These are phyloP conservation scores for Rhabdomys dilectus DNA, from an alignment of 2,113 vertebrate species.

Conservation along the genomic window DNA sequence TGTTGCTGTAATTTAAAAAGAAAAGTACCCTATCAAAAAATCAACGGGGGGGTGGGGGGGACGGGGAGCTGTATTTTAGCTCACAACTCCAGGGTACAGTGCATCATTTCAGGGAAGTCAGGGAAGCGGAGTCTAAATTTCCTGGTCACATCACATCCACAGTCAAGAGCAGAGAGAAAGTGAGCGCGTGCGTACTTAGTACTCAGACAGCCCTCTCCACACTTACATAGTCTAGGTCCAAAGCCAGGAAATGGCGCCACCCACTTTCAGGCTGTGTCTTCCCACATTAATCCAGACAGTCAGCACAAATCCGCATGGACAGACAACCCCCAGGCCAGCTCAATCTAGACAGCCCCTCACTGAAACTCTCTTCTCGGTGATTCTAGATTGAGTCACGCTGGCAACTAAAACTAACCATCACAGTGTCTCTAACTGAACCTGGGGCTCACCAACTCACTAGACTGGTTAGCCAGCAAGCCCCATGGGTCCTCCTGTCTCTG, in stretches of 20 bases:
- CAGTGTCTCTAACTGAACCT: background rate
- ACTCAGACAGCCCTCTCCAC: background rate
- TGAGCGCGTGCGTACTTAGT: accelerated
- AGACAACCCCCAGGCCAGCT: background rate
- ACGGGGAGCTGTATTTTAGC: too few relatives aligned
- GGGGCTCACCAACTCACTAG: background rate
- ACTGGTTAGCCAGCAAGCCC: background rate
- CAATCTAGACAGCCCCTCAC: too few relatives aligned
- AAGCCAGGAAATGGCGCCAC: background rate
- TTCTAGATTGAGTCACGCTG: background rate
- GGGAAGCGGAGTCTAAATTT: background rate
- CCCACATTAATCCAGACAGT: too few relatives aligned
- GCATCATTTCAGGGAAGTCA: background rate
- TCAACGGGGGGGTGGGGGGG: too few relatives aligned
- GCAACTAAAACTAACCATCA: background rate
- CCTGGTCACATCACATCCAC: background rate
- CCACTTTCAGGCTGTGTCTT: background rate
- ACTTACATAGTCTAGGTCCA: background rate
- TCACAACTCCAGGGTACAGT: background rate
- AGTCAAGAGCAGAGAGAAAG: too few relatives aligned
- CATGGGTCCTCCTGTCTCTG: background rate
- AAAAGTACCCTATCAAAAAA: background rate
- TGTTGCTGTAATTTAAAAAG: background rate
- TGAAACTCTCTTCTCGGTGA: background rate
- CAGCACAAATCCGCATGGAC: background rate